These are phyloP conservation scores for Periphyllus acericola DNA, from an alignment of 2,888 invertebrate genomes.

Conservation along the genomic window DNA sequence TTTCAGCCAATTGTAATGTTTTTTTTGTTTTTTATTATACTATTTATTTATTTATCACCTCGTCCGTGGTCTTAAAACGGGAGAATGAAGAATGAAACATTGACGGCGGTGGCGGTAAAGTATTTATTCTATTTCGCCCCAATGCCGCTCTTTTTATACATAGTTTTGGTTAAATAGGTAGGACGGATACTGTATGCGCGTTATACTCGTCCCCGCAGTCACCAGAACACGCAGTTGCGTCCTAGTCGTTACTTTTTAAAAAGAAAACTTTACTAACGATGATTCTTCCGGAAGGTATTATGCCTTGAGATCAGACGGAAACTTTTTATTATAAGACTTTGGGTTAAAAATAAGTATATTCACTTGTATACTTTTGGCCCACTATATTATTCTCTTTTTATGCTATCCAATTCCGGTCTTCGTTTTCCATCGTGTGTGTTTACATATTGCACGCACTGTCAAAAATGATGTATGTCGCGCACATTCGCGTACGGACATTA, in stretches of 20 bases:
- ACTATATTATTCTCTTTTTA: conserved; percentile 1
- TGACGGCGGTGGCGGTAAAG: background rate
- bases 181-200: background rate
- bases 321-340: conserved; percentile 14
- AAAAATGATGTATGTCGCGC: background rate
- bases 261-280: background rate
- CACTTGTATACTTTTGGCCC: background rate
- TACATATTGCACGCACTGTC: background rate
- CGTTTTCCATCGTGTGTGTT: background rate
- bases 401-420: background rate
- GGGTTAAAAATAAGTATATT: background rate
- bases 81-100: background rate
- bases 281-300: background rate
- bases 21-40: background rate
- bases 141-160: background rate
- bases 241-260: background rate
- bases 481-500: background rate
- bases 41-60: background rate
- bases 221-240: background rate
- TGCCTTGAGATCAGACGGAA: background rate
- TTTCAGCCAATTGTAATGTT: conserved; percentile 20
- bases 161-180: background rate
- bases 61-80: background rate
- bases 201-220: background rate
- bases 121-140: background rate